Conservation (phyloP, 2,113 vertebrate genomes). For the Oncorhynchus kisutch region DNA sequence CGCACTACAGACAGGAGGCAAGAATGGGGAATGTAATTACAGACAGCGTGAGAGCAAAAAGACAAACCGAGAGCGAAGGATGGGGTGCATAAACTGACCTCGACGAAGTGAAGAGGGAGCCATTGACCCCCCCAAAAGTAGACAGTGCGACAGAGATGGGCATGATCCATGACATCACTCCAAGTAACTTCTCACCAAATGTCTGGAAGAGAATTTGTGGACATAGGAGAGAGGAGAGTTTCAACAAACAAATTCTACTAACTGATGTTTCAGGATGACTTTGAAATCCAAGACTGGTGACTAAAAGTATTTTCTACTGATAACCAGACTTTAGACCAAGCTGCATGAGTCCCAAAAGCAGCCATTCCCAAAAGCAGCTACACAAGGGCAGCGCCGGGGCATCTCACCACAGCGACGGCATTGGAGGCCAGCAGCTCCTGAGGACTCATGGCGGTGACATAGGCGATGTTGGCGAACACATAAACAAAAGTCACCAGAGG, state of each 20-base stretch:
- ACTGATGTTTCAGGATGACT: not conserved
- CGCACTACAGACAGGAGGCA: not conserved
- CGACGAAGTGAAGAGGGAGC: slow-evolving; percentile 76
- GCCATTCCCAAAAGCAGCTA: not conserved
- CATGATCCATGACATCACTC: slow-evolving; percentile 85
- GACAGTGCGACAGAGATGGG: slow-evolving; percentile 82
- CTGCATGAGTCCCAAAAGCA: not conserved
- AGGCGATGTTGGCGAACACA: slow-evolving; percentile 82
- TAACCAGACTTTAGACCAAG: not conserved
- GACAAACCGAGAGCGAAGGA: not conserved
- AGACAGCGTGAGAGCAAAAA: not conserved
- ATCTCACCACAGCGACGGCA: slow-evolving; percentile 82
- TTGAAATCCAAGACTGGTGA: not conserved
- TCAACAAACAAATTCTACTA: not conserved
- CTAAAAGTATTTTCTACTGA: not conserved
- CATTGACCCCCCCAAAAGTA: slow-evolving; percentile 82
- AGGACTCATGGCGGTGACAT: slow-evolving; percentile 83
- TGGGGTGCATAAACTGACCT: slow-evolving; percentile 66
- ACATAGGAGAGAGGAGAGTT: slow-evolving; percentile 10
- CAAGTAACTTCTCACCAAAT: slow-evolving; percentile 82
- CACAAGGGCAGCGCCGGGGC: not conserved
- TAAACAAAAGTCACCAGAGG: slow-evolving; percentile 85
- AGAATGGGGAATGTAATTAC: not conserved
- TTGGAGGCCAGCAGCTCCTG: slow-evolving; percentile 83
- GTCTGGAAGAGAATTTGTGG: slow-evolving; percentile 63